phyloP scores from a whole-genome alignment of 2,797 vertebrate species.

The Aeoliscus strigatus region DNA sequence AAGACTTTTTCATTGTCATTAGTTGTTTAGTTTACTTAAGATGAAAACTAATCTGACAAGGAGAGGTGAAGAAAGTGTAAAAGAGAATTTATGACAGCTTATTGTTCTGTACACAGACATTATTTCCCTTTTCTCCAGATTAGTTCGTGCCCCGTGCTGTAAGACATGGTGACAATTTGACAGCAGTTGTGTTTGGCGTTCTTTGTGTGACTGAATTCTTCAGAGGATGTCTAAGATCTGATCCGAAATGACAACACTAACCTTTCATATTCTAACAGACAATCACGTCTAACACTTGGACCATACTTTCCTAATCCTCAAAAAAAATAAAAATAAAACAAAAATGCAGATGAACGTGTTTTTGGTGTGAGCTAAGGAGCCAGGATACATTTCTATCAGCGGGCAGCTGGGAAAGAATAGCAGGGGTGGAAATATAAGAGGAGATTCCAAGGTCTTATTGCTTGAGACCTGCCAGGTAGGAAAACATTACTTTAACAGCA shows the following conservation, averaged over 20 bases:
- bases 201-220: neutral
- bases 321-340: no score
- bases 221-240: neutral
- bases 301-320: neutral
- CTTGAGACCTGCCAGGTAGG: constrained; percentile 50
- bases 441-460: constrained; percentile 51
- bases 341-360: constrained; percentile 15
- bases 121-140: no score
- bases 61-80: no score
- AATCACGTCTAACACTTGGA: constrained; percentile 12
- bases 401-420: constrained; percentile 31
- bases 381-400: constrained; percentile 42
- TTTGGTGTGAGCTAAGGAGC: constrained; percentile 21
- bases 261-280: constrained; percentile 7
- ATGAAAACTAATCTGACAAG: no score
- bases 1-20: no score
- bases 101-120: no score
- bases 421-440: constrained; percentile 32
- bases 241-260: constrained; percentile 1
- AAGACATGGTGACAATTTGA: no score
- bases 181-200: neutral
- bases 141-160: no score
- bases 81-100: no score
- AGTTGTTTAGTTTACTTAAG: no score
- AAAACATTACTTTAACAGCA: constrained; percentile 50